These are phyloP conservation scores for Mungos mungo DNA, from an alignment of 2,113 vertebrate species.

Conservation along the genomic window DNA sequence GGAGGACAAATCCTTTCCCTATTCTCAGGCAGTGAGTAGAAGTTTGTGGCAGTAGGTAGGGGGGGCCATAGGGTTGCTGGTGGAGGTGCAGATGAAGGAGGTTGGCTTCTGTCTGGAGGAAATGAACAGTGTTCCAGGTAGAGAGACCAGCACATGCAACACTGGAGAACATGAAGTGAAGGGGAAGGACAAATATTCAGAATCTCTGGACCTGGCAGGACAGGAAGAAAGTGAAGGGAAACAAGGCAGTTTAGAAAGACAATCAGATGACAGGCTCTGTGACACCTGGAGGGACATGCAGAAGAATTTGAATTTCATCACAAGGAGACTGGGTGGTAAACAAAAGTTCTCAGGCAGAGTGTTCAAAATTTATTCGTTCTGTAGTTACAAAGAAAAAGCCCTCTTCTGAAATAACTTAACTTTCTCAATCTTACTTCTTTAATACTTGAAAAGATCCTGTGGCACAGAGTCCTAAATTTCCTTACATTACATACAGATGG, in stretches of 20 bases:
- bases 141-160: not conserved
- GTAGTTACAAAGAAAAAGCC: not conserved
- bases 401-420: not conserved
- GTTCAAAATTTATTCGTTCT: not conserved
- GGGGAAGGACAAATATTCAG: not conserved
- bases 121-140: not conserved
- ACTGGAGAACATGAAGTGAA: not conserved
- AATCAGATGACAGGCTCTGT: not conserved
- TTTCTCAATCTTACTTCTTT: not conserved
- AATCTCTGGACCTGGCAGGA: not conserved
- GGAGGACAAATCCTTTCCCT: not conserved
- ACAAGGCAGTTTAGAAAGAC: not conserved
- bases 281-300: not conserved
- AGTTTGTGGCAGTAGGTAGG: not conserved
- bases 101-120: not conserved
- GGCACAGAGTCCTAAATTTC: not conserved
- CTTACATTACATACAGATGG: not conserved
- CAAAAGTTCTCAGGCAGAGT: not conserved
- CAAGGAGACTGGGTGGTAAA: not conserved
- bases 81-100: not conserved
- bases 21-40: not conserved
- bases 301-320: not conserved
- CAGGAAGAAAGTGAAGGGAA: not conserved
- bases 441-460: not conserved
- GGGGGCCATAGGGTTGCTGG: not conserved